Evolutionary conservation across 53 echinoderm and acorn worm species (phyloP).

Genomic region (Holothuria scabra): DNA sequence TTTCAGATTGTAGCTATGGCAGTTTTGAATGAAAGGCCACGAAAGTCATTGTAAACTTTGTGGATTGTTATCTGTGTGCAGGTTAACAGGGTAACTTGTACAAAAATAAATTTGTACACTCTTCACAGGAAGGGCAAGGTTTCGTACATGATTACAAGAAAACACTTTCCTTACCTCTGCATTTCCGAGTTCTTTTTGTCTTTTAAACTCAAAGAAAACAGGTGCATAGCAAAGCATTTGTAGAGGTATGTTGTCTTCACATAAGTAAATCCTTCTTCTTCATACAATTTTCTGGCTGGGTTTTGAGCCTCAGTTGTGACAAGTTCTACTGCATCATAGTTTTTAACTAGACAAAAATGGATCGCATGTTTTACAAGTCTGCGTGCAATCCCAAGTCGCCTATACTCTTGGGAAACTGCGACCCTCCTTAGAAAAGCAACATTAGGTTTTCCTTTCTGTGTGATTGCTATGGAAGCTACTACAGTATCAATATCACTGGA

Average conservation of each 20-base stretch:
- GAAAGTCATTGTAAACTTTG: no score
- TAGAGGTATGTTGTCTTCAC: conserved; percentile 21
- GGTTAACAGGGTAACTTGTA: no score
- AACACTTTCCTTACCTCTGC: no score
- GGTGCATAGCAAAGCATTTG: conserved; percentile 42
- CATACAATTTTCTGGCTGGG: conserved; percentile 34
- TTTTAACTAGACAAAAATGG: conserved; percentile 3
- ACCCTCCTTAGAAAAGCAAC: conserved; percentile 35
- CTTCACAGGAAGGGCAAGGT: no score
- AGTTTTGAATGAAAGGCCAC: no score
- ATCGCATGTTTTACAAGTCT: conserved; percentile 33
- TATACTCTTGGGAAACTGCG: conserved; percentile 17
- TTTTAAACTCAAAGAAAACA: background rate
- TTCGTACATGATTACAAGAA: no score
- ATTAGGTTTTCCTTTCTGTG: conserved; percentile 9
- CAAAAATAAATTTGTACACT: no score
- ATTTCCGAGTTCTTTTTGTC: no score
- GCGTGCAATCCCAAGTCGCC: conserved; percentile 33
- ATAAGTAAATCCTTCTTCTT: conserved; percentile 41
- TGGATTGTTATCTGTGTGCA: no score
- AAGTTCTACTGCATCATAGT: conserved; percentile 35
- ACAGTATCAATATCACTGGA: background rate
- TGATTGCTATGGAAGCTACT: conserved; percentile 32
- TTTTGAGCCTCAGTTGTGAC: conserved; percentile 40
- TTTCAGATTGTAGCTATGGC: no score